A percentile compares a stretch with the other conserved stretches of the same genome.
Evolutionary conservation across 2,113 vertebrate genomes (phyloP).

Genomic region (Colaptes auratus): DNA sequence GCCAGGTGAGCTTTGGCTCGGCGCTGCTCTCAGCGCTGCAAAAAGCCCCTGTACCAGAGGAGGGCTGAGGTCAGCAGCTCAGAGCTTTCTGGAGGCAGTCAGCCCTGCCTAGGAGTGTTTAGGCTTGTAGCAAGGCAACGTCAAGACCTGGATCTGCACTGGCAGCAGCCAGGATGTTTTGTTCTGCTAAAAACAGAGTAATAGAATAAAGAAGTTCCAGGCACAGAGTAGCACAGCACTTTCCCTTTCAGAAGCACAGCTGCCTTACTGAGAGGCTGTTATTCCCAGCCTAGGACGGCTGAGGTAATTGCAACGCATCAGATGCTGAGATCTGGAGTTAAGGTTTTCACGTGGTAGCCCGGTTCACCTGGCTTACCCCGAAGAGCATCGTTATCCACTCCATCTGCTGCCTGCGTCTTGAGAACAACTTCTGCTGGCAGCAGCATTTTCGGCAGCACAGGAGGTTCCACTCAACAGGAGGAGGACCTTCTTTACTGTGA

Average conservation of each 20-base stretch:
- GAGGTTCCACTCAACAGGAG: too few relatives aligned
- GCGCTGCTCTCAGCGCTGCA: neutral
- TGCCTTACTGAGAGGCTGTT: neutral
- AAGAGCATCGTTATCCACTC: neutral
- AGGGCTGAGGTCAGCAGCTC: neutral
- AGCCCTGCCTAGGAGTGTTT: neutral
- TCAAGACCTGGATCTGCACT: neutral
- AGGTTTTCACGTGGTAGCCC: neutral
- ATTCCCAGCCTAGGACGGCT: neutral
- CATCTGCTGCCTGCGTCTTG: neutral
- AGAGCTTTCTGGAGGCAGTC: neutral
- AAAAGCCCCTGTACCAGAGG: neutral
- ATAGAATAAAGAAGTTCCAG: neutral
- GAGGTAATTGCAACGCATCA: neutral
- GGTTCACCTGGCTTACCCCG: neutral
- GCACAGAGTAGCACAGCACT: neutral
- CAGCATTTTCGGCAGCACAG: neutral
- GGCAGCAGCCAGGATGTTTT: neutral
- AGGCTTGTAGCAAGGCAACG: neutral
- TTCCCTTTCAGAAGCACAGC: neutral
- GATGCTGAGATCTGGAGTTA: neutral
- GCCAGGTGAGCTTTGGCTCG: constrained; percentile 21
- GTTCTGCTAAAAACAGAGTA: neutral
- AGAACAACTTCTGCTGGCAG: neutral
- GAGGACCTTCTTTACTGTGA: too few relatives aligned